phyloP scores from a whole-genome alignment of 2,888 invertebrate species.

The Lordiphosa andalusiaca region DNA sequence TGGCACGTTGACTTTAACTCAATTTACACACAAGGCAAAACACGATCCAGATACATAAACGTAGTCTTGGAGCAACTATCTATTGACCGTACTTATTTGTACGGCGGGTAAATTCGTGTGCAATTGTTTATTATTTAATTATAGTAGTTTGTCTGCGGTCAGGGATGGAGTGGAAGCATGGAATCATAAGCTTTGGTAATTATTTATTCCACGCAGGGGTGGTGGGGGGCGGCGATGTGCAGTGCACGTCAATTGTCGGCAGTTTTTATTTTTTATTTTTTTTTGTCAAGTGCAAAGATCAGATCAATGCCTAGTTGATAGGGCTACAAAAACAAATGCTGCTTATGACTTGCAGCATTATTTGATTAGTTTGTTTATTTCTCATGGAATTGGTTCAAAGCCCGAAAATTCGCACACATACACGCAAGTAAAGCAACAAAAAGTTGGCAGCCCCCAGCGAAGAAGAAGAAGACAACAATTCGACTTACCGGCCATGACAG shows the following conservation, averaged over 20 bases:
- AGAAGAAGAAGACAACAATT: constrained; percentile 25
- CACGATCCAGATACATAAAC: constrained; percentile 20
- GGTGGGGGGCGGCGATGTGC: neutral
- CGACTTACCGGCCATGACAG: constrained; percentile 90
- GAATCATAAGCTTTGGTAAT: constrained; percentile 6
- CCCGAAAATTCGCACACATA: constrained; percentile 4
- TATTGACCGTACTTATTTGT: constrained; percentile 37
- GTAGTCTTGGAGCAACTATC: constrained; percentile 12
- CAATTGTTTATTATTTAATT: constrained; percentile 64
- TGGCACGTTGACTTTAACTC: constrained; percentile 42
- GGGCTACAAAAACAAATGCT: constrained; percentile 20
- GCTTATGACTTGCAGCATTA: constrained; percentile 28
- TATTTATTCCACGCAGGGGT: neutral
- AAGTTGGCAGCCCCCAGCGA: constrained; percentile 22
- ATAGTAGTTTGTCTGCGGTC: constrained; percentile 23
- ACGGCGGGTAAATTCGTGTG: constrained; percentile 30
- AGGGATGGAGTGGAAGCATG: constrained; percentile 5
- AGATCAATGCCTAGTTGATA: constrained; percentile 52
- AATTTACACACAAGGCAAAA: constrained; percentile 39
- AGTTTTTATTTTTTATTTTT: constrained; percentile 13
- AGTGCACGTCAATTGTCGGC: constrained; percentile 13
- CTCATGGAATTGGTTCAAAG: constrained; percentile 40
- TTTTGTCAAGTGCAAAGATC: constrained; percentile 31
- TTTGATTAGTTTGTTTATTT: constrained; percentile 52
- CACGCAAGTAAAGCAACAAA: constrained; percentile 1